These are phyloP conservation scores for Exephanes ischioxanthus DNA, from an alignment of 2,888 invertebrate genomes.

Conservation along the genomic window DNA sequence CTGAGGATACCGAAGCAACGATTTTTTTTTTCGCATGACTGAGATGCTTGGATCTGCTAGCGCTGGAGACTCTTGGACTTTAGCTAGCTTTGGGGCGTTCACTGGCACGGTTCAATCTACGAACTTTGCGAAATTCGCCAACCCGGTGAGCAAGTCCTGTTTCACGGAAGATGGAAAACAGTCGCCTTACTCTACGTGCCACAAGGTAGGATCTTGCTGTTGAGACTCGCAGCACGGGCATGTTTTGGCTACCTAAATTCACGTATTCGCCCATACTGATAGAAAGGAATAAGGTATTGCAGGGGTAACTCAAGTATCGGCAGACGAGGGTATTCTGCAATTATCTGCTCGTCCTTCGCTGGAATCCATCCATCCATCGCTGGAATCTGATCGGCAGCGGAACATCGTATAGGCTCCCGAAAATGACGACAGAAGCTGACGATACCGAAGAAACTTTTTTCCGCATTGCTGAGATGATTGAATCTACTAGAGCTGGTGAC, in stretches of 20 bases:
- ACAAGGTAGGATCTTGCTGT: slow-evolving; percentile 8
- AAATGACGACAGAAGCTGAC: neutral
- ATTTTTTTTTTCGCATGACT: neutral
- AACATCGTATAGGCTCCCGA: neutral
- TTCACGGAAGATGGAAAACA: slow-evolving; percentile 27
- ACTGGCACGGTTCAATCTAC: slow-evolving; percentile 21
- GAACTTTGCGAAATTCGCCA: slow-evolving; percentile 10
- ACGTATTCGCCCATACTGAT: slow-evolving; percentile 71
- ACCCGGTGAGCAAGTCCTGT: slow-evolving; percentile 1
- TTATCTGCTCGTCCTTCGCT: slow-evolving; percentile 11
- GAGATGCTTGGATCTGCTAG: neutral
- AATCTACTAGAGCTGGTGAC: no score
- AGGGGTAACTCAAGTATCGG: slow-evolving; percentile 28
- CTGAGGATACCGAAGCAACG: neutral
- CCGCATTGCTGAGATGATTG: no score
- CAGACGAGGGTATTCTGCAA: slow-evolving; percentile 12
- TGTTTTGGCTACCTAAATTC: slow-evolving; percentile 71
- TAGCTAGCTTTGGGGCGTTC: neutral
- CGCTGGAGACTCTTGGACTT: neutral
- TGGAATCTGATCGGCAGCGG: neutral
- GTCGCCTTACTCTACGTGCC: slow-evolving; percentile 3
- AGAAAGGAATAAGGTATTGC: slow-evolving; percentile 70
- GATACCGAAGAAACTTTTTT: neutral
- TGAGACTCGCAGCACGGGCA: slow-evolving; percentile 4
- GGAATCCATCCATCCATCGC: neutral